Percentiles rank a stretch among this genome's conserved stretches.
Conservation (phyloP, 2,797 vertebrate species). For the Cossypha heuglini region DNA sequence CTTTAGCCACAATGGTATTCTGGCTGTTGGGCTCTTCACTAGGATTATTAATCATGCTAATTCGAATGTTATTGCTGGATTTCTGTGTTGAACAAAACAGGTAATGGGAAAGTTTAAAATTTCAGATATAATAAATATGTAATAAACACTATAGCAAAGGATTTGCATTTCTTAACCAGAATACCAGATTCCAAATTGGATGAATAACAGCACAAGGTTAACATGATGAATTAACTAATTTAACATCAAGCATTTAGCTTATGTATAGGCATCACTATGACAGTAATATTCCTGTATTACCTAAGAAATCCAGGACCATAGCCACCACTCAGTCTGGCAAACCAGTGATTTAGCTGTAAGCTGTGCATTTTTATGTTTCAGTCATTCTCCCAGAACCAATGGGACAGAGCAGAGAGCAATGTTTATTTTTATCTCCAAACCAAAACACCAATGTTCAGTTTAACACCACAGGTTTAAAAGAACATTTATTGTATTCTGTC, state of each 20-base stretch:
- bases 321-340: not conserved
- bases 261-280: not conserved
- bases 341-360: not conserved
- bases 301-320: not conserved
- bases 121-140: not conserved
- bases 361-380: not conserved
- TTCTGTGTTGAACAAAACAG: slow-evolving; percentile 78
- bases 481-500: not conserved
- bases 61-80: slow-evolving; percentile 92
- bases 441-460: not conserved
- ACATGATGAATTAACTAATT: not conserved
- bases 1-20: slow-evolving; percentile 80
- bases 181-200: not conserved
- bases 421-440: not conserved
- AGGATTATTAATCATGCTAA: slow-evolving; percentile 93
- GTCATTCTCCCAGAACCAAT: not conserved
- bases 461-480: not conserved
- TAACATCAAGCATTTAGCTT: not conserved
- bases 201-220: not conserved
- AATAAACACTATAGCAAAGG: not conserved
- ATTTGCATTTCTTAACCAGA: not conserved
- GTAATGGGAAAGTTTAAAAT: not conserved
- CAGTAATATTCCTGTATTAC: not conserved
- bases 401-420: not conserved
- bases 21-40: slow-evolving; percentile 70